These are phyloP conservation scores for Willisornis vidua DNA, from an alignment of 2,113 vertebrate species.

Conservation along the genomic window DNA sequence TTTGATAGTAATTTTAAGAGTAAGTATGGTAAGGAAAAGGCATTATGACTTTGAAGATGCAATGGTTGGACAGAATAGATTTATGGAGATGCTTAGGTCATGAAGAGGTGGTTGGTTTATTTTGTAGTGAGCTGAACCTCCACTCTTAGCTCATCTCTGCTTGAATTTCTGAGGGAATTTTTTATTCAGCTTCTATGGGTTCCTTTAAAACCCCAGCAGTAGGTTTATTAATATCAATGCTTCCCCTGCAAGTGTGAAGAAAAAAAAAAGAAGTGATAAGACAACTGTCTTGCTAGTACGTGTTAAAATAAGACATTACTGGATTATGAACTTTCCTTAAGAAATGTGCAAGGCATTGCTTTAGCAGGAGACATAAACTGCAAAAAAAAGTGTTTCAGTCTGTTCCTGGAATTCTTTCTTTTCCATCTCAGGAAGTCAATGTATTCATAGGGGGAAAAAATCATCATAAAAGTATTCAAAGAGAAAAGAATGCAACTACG, in stretches of 20 bases:
- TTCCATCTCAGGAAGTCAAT: background rate
- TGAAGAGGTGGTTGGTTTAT: background rate
- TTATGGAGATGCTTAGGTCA: background rate
- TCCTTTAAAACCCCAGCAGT: background rate
- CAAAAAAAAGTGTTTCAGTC: background rate
- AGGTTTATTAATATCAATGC: background rate
- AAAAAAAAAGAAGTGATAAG: background rate
- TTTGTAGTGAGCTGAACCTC: background rate
- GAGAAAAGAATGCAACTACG: background rate
- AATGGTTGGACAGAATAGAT: background rate
- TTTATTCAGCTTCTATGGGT: background rate
- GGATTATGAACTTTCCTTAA: background rate
- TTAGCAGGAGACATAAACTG: background rate
- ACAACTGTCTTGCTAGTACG: background rate
- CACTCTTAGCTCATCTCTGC: background rate
- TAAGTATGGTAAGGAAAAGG: background rate
- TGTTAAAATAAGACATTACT: background rate
- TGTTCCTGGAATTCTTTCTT: background rate
- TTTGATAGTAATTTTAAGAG: background rate
- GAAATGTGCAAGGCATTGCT: background rate
- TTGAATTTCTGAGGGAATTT: background rate
- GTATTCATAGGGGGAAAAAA: background rate
- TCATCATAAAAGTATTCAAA: background rate
- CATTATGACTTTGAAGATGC: background rate
- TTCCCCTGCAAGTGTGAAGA: background rate